A percentile compares a stretch with the other conserved stretches of the same genome.
phyloP scores from a whole-genome alignment of 2,888 invertebrate species.

The Arrhopalites spinosus region DNA sequence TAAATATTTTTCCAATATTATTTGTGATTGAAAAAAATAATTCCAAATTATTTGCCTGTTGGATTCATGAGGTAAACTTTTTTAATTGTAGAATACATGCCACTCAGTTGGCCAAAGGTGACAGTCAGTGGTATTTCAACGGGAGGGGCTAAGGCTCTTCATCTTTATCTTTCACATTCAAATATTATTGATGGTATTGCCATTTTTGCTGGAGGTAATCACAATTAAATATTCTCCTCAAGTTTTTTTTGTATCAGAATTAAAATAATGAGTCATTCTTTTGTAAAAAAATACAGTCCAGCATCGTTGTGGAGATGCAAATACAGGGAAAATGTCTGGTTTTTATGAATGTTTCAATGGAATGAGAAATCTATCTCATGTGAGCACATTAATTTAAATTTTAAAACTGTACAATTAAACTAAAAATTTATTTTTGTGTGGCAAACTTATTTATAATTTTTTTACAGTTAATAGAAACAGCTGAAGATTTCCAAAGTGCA shows the following conservation, averaged over 20 bases:
- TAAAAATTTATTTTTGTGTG: too few relatives aligned
- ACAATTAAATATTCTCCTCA: not conserved
- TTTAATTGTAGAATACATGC: slow-evolving; percentile 30
- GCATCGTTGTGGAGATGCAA: slow-evolving; percentile 51
- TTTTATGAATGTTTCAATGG: slow-evolving; percentile 53
- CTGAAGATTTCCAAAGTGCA: slow-evolving; percentile 46
- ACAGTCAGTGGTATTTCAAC: slow-evolving; percentile 49
- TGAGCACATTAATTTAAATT: slow-evolving; percentile 19
- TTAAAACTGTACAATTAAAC: too few relatives aligned
- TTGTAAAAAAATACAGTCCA: slow-evolving; percentile 39
- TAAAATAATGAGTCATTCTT: not conserved
- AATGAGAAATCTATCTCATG: slow-evolving; percentile 49
- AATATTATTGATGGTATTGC: slow-evolving; percentile 51
- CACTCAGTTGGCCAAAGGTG: slow-evolving; percentile 41
- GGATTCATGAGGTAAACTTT: too few relatives aligned
- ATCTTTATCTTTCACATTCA: slow-evolving; percentile 50
- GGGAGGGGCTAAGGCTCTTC: slow-evolving; percentile 51
- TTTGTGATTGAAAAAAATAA: too few relatives aligned
- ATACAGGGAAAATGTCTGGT: slow-evolving; percentile 51
- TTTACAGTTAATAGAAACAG: slow-evolving; percentile 46
- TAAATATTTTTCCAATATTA: not conserved
- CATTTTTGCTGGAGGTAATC: slow-evolving; percentile 50
- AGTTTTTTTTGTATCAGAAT: not conserved
- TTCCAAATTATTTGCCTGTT: too few relatives aligned
- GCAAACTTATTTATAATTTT: not conserved